Conservation (phyloP, 2,113 vertebrate species). For the Rhadina sibilatrix region DNA sequence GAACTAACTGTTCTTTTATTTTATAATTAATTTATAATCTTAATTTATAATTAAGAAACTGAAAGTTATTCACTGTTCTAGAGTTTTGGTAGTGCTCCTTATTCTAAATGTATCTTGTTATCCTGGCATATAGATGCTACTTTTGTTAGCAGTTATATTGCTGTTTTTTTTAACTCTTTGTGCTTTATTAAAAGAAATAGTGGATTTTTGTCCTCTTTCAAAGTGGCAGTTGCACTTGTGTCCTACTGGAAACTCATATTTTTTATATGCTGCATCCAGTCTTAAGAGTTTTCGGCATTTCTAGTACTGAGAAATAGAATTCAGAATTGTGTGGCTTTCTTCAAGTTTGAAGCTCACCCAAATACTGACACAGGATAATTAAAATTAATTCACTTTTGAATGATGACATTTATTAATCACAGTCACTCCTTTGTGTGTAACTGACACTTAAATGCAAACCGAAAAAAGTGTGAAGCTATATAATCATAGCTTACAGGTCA, state of each 20-base stretch:
- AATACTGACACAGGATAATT: background rate
- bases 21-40: no score
- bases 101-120: background rate
- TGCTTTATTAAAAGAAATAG: background rate
- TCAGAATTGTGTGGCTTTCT: background rate
- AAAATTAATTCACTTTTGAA: background rate
- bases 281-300: background rate
- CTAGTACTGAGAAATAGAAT: background rate
- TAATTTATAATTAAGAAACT: background rate
- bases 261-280: background rate
- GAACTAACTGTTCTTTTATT: background rate
- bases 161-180: background rate
- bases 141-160: background rate
- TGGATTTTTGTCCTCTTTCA: background rate
- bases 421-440: background rate
- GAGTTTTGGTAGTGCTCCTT: background rate
- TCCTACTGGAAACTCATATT: background rate
- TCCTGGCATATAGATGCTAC: background rate
- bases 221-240: background rate
- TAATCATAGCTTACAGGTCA: background rate
- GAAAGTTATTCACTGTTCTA: background rate
- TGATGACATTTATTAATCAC: background rate
- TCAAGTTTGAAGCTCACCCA: background rate
- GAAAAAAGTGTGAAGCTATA: background rate
- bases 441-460: background rate